phyloP scores from a whole-genome alignment of 2,888 invertebrate genomes.

The Agrypnus murinus region DNA sequence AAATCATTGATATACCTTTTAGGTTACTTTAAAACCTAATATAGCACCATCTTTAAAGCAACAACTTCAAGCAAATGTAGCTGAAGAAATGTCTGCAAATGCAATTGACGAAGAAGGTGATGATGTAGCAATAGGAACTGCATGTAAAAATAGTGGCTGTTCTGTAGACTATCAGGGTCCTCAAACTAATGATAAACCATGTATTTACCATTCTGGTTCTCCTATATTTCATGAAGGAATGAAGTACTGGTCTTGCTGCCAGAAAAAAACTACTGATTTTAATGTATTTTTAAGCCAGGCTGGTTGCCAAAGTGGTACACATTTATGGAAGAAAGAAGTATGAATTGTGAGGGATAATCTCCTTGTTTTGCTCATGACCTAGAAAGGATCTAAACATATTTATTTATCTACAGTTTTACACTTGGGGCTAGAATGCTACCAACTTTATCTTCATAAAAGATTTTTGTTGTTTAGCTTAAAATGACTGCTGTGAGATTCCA shows the following conservation, averaged over 20 bases:
- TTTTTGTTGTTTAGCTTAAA: too few relatives aligned
- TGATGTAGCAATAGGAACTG: slow-evolving; percentile 80
- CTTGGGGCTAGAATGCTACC: too few relatives aligned
- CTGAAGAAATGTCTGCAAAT: slow-evolving; percentile 10
- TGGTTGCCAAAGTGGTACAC: slow-evolving; percentile 90
- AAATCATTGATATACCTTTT: slow-evolving; percentile 47
- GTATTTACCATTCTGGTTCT: slow-evolving; percentile 89
- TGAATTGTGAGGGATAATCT: too few relatives aligned
- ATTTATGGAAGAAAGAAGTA: slow-evolving; percentile 89
- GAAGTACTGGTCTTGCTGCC: slow-evolving; percentile 98
- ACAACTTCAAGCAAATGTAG: slow-evolving; percentile 69
- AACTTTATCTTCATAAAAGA: too few relatives aligned
- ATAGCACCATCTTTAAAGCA: slow-evolving; percentile 82
- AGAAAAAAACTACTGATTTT: slow-evolving; percentile 94
- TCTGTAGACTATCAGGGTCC: slow-evolving; percentile 80
- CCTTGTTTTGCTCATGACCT: too few relatives aligned
- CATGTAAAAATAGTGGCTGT: slow-evolving; percentile 92
- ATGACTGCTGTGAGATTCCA: too few relatives aligned
- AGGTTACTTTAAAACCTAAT: slow-evolving; percentile 73
- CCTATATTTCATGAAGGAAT: slow-evolving; percentile 98
- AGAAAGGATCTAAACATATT: too few relatives aligned
- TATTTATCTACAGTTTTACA: too few relatives aligned
- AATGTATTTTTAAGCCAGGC: slow-evolving; percentile 91
- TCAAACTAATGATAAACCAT: slow-evolving; percentile 77
- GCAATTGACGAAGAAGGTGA: slow-evolving; percentile 51